Base-by-base conservation (phyloP, 2,797 vertebrate genomes). In the Anolis apletophallus region DNA sequence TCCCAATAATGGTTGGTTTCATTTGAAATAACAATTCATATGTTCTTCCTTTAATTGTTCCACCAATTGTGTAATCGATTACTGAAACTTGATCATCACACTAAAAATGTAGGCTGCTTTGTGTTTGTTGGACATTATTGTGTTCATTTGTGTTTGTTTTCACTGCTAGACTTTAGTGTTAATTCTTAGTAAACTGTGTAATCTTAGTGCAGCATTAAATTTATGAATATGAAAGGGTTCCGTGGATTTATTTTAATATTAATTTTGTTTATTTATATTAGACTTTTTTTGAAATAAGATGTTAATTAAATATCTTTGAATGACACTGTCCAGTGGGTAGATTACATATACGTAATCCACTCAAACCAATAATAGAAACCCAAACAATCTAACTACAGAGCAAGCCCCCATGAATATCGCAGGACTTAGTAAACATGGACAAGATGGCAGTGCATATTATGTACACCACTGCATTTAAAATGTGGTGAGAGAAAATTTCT, bases 111-210 rank as follows among this genome's bases (percentile, higher is more conserved):
- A 17, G 23, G 2, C 16, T 72, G 32, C 17, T 73, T 46, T 74
- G 10, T 83, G 52, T 19, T 77, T 17, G 50, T 32, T 69, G n/a
- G 68, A 54, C 46, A 46, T 46, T 11, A 77, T 77, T 55, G 68
- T 80, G 36, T 57, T 50, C n/a, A 29, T 81, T 83, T 83, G 69
- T 83, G 69, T 55, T 23, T 83, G n/a, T 14, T 54, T 19, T 55
- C 40, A 54, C 16, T n/a, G 13, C 50, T 52, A n/a, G 73, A 23
- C 26, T 12, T 52, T 68, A 68, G 17, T 69, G 21, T 81, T 6
- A 54, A 81, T 81, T 81, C n/a, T 55, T 82, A 72, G 26, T 61
- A 5, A 16, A 36, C 3, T 59, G n/a, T 71, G 8, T 36, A 29
- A 57, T n/a, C 21, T 50, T 64, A 75, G 36, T 73, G 29, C 12